These are phyloP conservation scores for Campoplex nolae DNA, from an alignment of 2,888 invertebrate species.

Conservation along the genomic window DNA sequence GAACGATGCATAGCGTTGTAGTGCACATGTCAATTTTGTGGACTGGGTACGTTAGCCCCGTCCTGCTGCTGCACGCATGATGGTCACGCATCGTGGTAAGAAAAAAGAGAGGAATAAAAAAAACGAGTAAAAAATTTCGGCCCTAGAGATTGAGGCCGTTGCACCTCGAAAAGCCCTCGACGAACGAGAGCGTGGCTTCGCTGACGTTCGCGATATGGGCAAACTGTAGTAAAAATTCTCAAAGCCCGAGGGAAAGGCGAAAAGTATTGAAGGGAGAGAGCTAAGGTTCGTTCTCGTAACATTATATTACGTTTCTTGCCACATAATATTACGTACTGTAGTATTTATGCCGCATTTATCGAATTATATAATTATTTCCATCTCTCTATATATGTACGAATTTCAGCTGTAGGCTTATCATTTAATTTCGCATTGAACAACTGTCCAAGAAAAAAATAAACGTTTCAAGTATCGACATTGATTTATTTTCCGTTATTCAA, in stretches of 20 bases:
- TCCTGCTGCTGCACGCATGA: conserved; percentile 69
- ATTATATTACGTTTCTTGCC: conserved; percentile 16
- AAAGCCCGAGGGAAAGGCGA: conserved; percentile 36
- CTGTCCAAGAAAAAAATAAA: background rate
- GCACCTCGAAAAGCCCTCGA: conserved; percentile 81
- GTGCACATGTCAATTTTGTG: conserved; percentile 61
- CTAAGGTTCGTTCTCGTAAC: conserved; percentile 36
- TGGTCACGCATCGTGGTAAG: conserved; percentile 81
- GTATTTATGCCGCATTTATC: background rate
- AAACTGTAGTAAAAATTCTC: conserved; percentile 63
- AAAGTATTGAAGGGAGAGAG: conserved; percentile 39
- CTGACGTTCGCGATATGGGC: conserved; percentile 42
- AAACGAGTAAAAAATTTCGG: conserved; percentile 72
- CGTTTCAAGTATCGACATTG: background rate
- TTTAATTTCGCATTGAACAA: background rate
- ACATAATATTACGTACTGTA: conserved; percentile 9
- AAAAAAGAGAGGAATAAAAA: conserved; percentile 47
- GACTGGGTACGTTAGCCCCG: conserved; percentile 66
- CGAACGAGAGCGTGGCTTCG: conserved; percentile 66
- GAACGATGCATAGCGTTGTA: conserved; percentile 40
- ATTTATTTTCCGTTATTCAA: background rate
- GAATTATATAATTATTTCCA: conserved; percentile 3
- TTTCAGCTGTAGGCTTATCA: background rate
- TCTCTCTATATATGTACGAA: background rate
- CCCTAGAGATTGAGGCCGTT: conserved; percentile 83